Conservation (phyloP, 2,797 vertebrate genomes). For the Pipistrellus nathusii region DNA sequence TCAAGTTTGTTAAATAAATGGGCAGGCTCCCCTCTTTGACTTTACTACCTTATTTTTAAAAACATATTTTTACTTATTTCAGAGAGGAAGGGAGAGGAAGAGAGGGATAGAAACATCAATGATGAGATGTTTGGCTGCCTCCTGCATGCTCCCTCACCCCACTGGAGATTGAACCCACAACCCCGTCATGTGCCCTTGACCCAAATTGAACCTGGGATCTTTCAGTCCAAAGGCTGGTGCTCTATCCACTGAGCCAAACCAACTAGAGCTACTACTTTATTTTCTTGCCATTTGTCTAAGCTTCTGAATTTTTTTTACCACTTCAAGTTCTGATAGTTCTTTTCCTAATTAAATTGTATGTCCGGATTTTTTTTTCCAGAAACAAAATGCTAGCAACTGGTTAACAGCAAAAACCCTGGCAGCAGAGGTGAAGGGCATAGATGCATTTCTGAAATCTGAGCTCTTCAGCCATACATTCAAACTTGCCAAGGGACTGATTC, state of each 20-base stretch:
- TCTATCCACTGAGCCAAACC: too few species aligned
- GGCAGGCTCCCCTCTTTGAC: background rate
- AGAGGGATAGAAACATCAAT: too few species aligned
- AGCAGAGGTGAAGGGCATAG: slow-evolving; percentile 52
- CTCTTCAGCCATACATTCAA: background rate
- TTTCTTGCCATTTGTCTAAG: slow-evolving; percentile 39
- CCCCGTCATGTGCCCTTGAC: too few species aligned
- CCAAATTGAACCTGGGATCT: too few species aligned
- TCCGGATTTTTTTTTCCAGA: slow-evolving; percentile 52
- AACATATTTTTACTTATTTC: too few species aligned
- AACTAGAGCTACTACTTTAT: background rate
- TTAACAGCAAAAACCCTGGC: slow-evolving; percentile 47
- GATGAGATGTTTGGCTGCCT: too few species aligned
- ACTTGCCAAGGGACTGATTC: slow-evolving; percentile 2
- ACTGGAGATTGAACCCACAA: too few species aligned
- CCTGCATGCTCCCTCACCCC: too few species aligned
- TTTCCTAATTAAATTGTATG: slow-evolving; percentile 53
- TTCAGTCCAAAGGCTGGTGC: too few species aligned
- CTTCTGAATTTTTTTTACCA: background rate
- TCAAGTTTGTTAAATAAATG: background rate
- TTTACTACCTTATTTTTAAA: background rate
- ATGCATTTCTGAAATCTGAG: slow-evolving; percentile 60
- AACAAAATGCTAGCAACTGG: slow-evolving; percentile 57
- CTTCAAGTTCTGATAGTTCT: background rate
- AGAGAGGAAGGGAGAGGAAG: too few species aligned